Conservation (phyloP, 1,140 invertebrate genomes). For the Drosophila nigromelanica region DNA sequence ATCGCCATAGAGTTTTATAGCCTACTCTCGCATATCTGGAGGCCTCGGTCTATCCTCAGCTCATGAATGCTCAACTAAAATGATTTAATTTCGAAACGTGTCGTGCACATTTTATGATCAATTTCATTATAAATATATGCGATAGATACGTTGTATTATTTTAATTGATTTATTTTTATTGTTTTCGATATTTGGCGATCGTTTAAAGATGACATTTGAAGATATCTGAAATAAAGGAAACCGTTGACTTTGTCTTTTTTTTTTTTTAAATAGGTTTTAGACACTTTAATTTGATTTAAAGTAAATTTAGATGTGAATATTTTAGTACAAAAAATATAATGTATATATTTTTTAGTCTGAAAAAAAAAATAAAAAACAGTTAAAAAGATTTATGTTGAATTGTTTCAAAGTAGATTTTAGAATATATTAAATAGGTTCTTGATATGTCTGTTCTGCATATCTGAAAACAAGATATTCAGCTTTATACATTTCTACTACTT, state of each 20-base stretch:
- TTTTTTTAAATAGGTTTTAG: background rate
- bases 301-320: too few species aligned
- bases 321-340: too few species aligned
- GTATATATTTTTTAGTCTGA: too few species aligned
- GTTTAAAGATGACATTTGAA: conserved; percentile 10
- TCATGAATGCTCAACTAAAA: conserved; percentile 65
- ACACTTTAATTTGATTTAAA: background rate
- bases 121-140: conserved; percentile 69
- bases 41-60: conserved; percentile 9
- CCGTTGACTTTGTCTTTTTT: background rate
- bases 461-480: background rate
- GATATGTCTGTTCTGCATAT: background rate
- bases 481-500: background rate
- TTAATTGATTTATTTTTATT: conserved; percentile 38
- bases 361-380: too few species aligned
- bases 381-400: too few species aligned
- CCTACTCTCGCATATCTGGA: conserved; percentile 9
- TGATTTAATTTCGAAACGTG: conserved; percentile 84
- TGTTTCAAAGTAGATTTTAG: background rate
- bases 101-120: conserved; percentile 71
- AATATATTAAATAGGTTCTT: too few species aligned
- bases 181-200: conserved; percentile 10
- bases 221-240: background rate
- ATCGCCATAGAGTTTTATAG: conserved; percentile 53
- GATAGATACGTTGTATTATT: conserved; percentile 29